A percentile compares a stretch with the other conserved stretches of the same genome.
Evolutionary conservation across 2,113 vertebrate genomes (phyloP).

Genomic region (Lonchura striata): DNA sequence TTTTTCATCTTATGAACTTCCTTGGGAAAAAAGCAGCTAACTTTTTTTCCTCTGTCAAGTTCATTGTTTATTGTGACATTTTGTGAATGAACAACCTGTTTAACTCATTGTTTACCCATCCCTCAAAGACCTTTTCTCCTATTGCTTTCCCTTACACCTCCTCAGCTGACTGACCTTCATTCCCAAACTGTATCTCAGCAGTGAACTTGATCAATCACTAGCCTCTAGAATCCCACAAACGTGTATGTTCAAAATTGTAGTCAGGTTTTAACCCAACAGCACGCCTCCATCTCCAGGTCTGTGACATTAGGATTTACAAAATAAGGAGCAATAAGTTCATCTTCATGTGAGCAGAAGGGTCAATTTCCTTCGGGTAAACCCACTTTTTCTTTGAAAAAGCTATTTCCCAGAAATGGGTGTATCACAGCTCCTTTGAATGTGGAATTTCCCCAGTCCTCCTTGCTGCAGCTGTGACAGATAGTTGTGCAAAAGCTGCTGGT

Average conservation of each 20-base stretch:
- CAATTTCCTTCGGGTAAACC: neutral
- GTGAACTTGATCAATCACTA: neutral
- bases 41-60: neutral
- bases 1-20: neutral
- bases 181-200: neutral
- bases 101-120: neutral
- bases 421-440: neutral
- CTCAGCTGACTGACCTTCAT: neutral
- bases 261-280: neutral
- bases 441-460: neutral
- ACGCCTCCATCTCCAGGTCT: neutral
- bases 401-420: neutral
- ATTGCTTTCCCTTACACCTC: neutral
- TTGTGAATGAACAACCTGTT: neutral
- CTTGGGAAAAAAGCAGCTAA: neutral
- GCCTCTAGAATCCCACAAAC: neutral
- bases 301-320: neutral
- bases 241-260: accelerated
- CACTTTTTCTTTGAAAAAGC: neutral
- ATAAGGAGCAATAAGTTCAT: neutral
- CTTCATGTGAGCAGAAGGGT: neutral
- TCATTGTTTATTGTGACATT: neutral
- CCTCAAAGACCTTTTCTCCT: neutral
- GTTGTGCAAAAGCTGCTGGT: neutral
- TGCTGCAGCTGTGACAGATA: neutral